These are phyloP conservation scores for Cheumatopsyche charites DNA, from an alignment of 1,140 invertebrate species.

Conservation along the genomic window DNA sequence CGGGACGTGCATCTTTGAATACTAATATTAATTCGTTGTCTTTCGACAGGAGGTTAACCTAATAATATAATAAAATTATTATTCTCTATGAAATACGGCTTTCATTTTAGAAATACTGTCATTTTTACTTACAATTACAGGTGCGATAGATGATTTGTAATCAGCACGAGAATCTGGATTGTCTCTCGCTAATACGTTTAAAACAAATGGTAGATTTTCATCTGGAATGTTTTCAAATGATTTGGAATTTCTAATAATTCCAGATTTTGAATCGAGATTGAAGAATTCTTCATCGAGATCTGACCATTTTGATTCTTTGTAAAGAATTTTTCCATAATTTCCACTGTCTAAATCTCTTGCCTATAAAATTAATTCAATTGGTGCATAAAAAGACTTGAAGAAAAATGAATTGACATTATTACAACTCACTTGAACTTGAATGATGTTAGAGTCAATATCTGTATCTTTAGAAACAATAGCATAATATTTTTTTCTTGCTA, in stretches of 20 bases:
- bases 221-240: conserved; percentile 71
- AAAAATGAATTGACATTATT: background rate
- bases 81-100: background rate
- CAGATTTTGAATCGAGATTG: conserved; percentile 72
- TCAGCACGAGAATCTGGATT: conserved; percentile 69
- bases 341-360: conserved; percentile 85
- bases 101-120: too few species aligned
- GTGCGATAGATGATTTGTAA: conserved; percentile 67
- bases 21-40: conserved; percentile 80
- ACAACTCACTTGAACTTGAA: conserved; percentile 70
- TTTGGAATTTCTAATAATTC: conserved; percentile 74
- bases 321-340: conserved; percentile 76
- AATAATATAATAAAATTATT: conserved; percentile 38
- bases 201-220: conserved; percentile 72
- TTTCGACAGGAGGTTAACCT: conserved; percentile 60
- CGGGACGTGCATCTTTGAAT: conserved; percentile 75
- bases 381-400: conserved; percentile 3
- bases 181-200: conserved; percentile 76
- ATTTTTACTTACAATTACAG: conserved; percentile 70
- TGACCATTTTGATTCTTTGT: conserved; percentile 67
- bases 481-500: conserved; percentile 57
- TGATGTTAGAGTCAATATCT: conserved; percentile 73
- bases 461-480: conserved; percentile 72
- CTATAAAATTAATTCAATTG: conserved; percentile 52
- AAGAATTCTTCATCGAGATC: conserved; percentile 73